Base-by-base conservation (phyloP, 2,888 invertebrate species). In the Gymnocheta viridis region DNA sequence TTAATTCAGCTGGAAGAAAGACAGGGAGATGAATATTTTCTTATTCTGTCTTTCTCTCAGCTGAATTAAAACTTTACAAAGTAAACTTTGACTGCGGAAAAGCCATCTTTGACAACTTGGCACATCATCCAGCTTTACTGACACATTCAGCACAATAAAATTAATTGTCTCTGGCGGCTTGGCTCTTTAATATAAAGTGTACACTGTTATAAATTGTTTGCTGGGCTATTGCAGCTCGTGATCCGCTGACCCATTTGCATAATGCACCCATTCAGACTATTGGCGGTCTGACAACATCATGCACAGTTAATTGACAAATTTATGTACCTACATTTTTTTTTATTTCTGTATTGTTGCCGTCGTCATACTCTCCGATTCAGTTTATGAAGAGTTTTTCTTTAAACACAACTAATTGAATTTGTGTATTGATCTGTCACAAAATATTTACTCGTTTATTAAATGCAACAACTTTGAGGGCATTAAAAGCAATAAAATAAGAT, bases 221-320 rank as follows among this genome's bases (percentile, higher is more conserved):
- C 32, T 56, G 56, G 32, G 17, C 4, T 32, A 56, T 17, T 29
- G 17, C 27, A 29, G 32, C 32, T 56, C 17, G 1, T 44, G 41
- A 62, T 44, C 41, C 44, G 17, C n/a, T 35, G 38, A 14, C 24
- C 54, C 38, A 38, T 24, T 47, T 49, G 32, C 35, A 17, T 12
- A 0, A 19, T 41, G n/a, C 17, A 4, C 17, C n/a, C n/a, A 60
- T 60, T 19, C 12, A 38, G 4, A 14, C 22, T n/a, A 24, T 27
- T 41, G 9, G 19, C 10, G 19, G 7, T 27, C 17, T 54, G 47
- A 24, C 24, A 19, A 41, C 47, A 67, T 58, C 9, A 22, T 10
- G 38, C 17, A 35, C 47, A 24, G 27, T n/a, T 58, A 32, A 73
- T 58, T 66, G 76, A 77, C 76, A 77, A 77, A 77, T 77, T 77